These are phyloP conservation scores for Pycnomerus fuliginosus DNA, from an alignment of 2,888 invertebrate genomes.

Conservation along the genomic window DNA sequence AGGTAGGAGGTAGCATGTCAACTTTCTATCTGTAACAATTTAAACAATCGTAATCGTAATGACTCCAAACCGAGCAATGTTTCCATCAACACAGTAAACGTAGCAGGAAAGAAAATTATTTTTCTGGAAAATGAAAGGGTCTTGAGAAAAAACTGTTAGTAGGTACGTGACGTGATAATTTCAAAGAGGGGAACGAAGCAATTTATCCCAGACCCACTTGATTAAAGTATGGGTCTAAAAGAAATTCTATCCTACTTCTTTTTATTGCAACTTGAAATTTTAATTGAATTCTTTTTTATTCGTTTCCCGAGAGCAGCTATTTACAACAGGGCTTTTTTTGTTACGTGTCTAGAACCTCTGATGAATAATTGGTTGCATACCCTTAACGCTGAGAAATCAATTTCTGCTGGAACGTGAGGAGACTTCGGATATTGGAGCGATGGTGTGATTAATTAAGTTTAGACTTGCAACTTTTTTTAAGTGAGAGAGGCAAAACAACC, in stretches of 20 bases:
- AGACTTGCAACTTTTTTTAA: conserved; percentile 34
- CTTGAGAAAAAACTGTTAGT: conserved; percentile 20
- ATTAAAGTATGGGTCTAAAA: conserved; percentile 36
- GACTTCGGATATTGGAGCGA: conserved; percentile 38
- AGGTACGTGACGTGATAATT: conserved; percentile 37
- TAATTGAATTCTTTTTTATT: conserved; percentile 24
- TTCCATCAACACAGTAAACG: no score
- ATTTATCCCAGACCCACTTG: conserved; percentile 33
- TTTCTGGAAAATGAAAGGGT: conserved; percentile 27
- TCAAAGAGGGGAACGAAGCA: conserved; percentile 31
- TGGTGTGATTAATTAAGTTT: conserved; percentile 41
- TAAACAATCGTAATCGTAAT: no score
- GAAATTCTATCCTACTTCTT: conserved; percentile 27
- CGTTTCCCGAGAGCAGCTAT: neutral
- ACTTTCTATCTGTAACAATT: no score
- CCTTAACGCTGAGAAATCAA: conserved; percentile 20
- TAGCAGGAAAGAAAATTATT: no score
- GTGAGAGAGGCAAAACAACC: conserved; percentile 13
- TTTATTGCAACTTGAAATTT: conserved; percentile 21
- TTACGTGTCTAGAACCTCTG: no score
- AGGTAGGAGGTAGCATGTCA: no score
- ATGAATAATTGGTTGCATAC: conserved; percentile 22
- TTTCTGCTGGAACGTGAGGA: conserved; percentile 31
- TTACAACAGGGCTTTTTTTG: no score
- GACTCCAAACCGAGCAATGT: no score